Base-by-base conservation (phyloP, 2,113 vertebrate genomes). In the Centropus unirufus region DNA sequence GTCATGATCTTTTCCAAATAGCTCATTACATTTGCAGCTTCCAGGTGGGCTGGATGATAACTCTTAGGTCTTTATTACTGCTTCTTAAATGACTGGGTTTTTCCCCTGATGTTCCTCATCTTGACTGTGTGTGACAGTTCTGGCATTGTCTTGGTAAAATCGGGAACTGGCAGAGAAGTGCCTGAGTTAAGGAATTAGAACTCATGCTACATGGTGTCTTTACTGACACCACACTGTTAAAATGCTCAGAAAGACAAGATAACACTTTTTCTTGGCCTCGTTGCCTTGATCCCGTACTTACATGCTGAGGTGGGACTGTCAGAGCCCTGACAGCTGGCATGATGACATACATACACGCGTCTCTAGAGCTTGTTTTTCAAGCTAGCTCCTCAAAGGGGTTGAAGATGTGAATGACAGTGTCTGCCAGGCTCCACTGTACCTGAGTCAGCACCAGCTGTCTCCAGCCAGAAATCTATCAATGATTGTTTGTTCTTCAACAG, bases 391-490 rank as follows among this genome's bases (percentile, higher is more conserved):
- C 81, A 93, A 95, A 94, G 59, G 70, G 93, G 70, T 82, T 39
- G 39, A 64, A 86, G 57, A 95, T 80, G 70, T 95, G 93, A 95
- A 81, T 87, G 91, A 55, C 95, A 93, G 63, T 86, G 87, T 89
- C 76, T 96, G 92, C 94, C 94, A 92, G 88, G 83, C 92, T 90
- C 86, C 61, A 54, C 74, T 82, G 55, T 96, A 95, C 96, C 91
- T 96, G 95, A 96, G 82, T 96, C 90, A 95, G 95, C 96, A 97
- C 91, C 92, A 90, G 73, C 82, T 97, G 93, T 92, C 88, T 90
- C 69, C 83, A 95, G 58, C 52, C 88, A 94, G 73, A 84, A 79
- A 89, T n/a, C n/a, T 69, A 73, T 52, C 83, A 62, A 32, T 1
- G 42, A 21, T 22, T 55, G 54, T 59, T 91, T 93, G 27, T 84